Base-by-base conservation (phyloP, 2,888 invertebrate genomes). In the Patella pellucida region DNA sequence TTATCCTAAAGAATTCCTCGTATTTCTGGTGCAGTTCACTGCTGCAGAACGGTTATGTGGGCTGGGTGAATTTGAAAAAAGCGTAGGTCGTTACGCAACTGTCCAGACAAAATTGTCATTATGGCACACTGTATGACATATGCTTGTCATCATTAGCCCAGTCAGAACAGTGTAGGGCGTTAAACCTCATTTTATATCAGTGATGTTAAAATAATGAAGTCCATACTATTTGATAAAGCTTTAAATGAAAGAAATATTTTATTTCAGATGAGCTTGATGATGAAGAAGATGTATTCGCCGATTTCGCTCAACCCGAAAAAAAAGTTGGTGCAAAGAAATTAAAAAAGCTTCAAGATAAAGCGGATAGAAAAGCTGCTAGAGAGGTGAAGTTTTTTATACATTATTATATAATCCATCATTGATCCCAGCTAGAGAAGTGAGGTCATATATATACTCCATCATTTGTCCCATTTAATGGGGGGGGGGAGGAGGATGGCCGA, bases 291-390 rank as follows among this genome's bases (percentile, higher is more conserved):
- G 70, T 81, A 19, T 79, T 81, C 52, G 82, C 83, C 71, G 82
- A 82, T 68, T 76, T 84, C 68, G 83, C 81, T 52, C 78, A 82
- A 92, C 75, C 87, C 52, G 95, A 95, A 85, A 94, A 94, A 68
- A 98, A 97, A 92, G 94, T 93, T 68, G 98, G 98, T 14, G 95
- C 97, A 0, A 99, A 98, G 92, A 99, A 98, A 92, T 92, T 96
- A 52, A 96, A 96, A 0, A 99, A 99, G 90, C 90, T 98, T 68
- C 97, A 97, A 92, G 96, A 96, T 0, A 99, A 99, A 95, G 82
- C 97, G 96, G 89, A 96, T 95, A 90, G 95, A 95, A 88, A 93
- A 94, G 72, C 94, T 94, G 80, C 93, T 96, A 83, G 98, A 97
- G 91, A 93, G 85, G 88, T 88, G 76, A 75, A 68, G 15, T n/a